Evolutionary conservation across 2,113 vertebrate genomes (phyloP), one percentile per base, ranked within the genome.

Genomic region (Platanista minor): DNA sequence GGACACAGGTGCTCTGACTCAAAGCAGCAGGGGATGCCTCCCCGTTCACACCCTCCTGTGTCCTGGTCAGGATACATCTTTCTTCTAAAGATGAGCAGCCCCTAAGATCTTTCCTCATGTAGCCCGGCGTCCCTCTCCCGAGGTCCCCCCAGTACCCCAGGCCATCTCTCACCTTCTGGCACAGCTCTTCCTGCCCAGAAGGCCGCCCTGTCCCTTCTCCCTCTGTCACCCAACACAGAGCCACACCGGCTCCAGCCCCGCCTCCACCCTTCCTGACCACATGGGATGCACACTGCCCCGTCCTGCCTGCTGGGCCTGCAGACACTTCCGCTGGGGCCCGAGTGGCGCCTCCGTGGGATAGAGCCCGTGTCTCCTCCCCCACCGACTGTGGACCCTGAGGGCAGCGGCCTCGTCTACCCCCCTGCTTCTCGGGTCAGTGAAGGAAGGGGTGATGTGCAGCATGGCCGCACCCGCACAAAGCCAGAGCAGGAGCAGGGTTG

Each of bases 71-170:
- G 62, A 29, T 33, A 11, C 43, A 27, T 21, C n/a, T 77, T 52
- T 39, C 77, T 59, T 33, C 15, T 17, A 31, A 64, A 52, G 61
- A 77, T 6, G 59, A n/a, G 31, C 3, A 36, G 25, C 17, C 31
- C 11, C 27, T 21, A 6, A 43, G 83, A 29, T 29, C 43, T n/a
- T 67, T 33, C 46, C 54, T 83, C 2, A 0, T 25, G 10, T 8
- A 33, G 82, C 43, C 27, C 3, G 0, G 2, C 0, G 0, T 25
- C 41, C 18, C 21, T 20, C 62, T 33, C 29, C 46, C 27, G 14
- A 3, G 13, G 33, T 20, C 1, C 17, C 43, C 25, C 29, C 4
- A 0, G 6, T 0, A 10, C 5, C 67, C 29, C 25, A 4, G 0
- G 2, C 54, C 11, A 1, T 43, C 46, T 72, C 67, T 62, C 3